Evolutionary conservation across 2,888 invertebrate genomes (phyloP).

Genomic region (Bombyx huttoni): DNA sequence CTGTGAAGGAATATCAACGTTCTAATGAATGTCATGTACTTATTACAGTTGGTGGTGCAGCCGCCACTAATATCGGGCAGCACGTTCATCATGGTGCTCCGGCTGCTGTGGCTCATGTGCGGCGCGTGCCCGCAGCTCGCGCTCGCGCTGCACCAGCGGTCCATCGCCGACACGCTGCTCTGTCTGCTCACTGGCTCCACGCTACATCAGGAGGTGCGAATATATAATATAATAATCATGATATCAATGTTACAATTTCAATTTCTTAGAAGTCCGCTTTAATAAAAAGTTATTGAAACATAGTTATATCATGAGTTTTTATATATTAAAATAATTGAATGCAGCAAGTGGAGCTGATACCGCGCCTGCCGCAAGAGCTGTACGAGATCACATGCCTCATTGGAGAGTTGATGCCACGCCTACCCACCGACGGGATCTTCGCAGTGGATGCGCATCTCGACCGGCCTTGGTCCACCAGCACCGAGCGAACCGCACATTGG

Average conservation of each 20-base stretch:
- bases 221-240: no score
- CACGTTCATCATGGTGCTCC: slow-evolving; percentile 95
- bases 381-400: slow-evolving; percentile 98
- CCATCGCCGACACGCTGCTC: slow-evolving; percentile 95
- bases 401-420: slow-evolving; percentile 96
- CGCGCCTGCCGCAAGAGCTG: slow-evolving; percentile 94
- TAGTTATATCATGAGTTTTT: no score
- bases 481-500: slow-evolving; percentile 93
- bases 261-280: no score
- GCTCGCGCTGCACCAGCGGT: slow-evolving; percentile 90
- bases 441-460: slow-evolving; percentile 91
- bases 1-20: not conserved
- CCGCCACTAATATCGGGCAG: slow-evolving; percentile 96
- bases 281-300: no score
- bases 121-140: slow-evolving; percentile 95
- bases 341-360: slow-evolving; percentile 84
- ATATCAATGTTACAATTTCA: no score
- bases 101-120: slow-evolving; percentile 97
- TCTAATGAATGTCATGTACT: not conserved
- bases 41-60: slow-evolving; percentile 85
- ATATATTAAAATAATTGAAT: not conserved
- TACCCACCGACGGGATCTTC: slow-evolving; percentile 96
- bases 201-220: slow-evolving; percentile 61
- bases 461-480: slow-evolving; percentile 80
- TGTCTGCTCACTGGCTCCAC: slow-evolving; percentile 94